Percentiles rank a stretch among this genome's conserved stretches.
Conservation (phyloP, 2,888 invertebrate genomes). For the Lasiommata megera region DNA sequence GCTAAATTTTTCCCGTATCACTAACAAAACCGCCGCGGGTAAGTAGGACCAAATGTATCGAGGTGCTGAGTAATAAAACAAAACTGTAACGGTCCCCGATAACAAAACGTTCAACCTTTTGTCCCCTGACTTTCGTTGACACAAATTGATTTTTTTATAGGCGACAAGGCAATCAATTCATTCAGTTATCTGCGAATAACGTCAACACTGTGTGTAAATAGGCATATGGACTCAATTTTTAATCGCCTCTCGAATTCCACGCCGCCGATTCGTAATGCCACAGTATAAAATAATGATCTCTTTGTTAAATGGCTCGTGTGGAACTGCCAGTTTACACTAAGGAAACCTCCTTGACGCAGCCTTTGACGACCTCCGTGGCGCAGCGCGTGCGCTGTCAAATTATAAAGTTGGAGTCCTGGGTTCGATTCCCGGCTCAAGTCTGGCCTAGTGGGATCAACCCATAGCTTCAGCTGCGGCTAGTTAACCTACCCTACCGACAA, state of each 20-base stretch:
- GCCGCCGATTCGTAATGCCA: conserved; percentile 19
- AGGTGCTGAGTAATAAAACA: conserved; percentile 37
- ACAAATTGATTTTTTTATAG: conserved; percentile 75
- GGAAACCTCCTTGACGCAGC: no score
- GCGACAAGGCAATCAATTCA: conserved; percentile 53
- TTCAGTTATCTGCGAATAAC: conserved; percentile 62
- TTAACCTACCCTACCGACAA: no score
- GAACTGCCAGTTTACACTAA: no score
- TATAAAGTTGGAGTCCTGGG: no score
- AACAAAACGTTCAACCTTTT: conserved; percentile 50
- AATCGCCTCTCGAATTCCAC: conserved; percentile 32
- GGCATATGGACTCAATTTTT: conserved; percentile 32
- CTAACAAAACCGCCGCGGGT: conserved; percentile 30
- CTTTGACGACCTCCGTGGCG: no score
- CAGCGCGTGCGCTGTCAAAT: no score
- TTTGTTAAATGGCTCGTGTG: background rate
- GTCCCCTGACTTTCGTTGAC: conserved; percentile 56
- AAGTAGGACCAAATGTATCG: conserved; percentile 33
- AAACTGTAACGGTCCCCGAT: conserved; percentile 43
- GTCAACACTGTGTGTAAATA: conserved; percentile 45
- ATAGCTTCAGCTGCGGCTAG: no score
- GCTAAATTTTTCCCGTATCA: conserved; percentile 1
- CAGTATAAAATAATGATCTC: conserved; percentile 13
- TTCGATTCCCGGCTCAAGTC: no score
- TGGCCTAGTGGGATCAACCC: no score